Evolutionary conservation across 1,140 invertebrate species (phyloP).

Genomic region (Diachasma alloeum): DNA sequence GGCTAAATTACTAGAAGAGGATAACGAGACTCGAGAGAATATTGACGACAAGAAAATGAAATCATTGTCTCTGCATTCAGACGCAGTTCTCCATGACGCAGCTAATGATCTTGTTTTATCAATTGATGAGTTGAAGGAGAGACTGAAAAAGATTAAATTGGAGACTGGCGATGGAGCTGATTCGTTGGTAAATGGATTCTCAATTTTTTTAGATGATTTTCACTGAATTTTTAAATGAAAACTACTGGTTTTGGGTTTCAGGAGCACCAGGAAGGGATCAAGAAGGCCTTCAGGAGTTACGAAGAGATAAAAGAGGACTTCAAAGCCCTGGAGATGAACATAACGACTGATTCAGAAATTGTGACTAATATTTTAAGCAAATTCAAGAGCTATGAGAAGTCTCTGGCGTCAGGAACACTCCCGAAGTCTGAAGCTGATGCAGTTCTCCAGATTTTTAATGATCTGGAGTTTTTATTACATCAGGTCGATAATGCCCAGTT

Average conservation of each 20-base stretch:
- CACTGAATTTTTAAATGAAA: background rate
- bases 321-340: constrained; percentile 67
- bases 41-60: constrained; percentile 45
- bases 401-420: constrained; percentile 43
- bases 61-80: constrained; percentile 51
- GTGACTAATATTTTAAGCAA: constrained; percentile 69
- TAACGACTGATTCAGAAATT: constrained; percentile 76
- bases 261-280: constrained; percentile 30
- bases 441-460: constrained; percentile 69
- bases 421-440: constrained; percentile 51
- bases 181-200: constrained; percentile 36
- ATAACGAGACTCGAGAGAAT: constrained; percentile 55
- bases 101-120: constrained; percentile 43
- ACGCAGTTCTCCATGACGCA: constrained; percentile 40
- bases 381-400: constrained; percentile 61
- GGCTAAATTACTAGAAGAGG: constrained; percentile 75
- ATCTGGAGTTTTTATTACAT: constrained; percentile 79
- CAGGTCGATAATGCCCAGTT: constrained; percentile 81
- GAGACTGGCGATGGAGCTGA: constrained; percentile 20
- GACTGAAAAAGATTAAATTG: constrained; percentile 48
- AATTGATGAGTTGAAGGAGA: constrained; percentile 51
- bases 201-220: constrained; percentile 10
- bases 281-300: constrained; percentile 68
- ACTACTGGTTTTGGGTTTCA: background rate
- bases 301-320: constrained; percentile 76